Evolutionary conservation across 2,113 vertebrate species (phyloP).

Genomic region (Ovis aries): ARS-UI_Ramb_v3.0 NC_056071.1:63031001-63031500

Average conservation of each 20-base stretch:
- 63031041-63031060: conserved; percentile 75
- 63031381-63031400: not conserved
- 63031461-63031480: not conserved
- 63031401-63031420: not conserved
- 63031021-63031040: conserved; percentile 78
- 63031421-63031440: not conserved
- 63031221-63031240: conserved; percentile 52
- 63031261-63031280: not conserved
- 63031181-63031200: conserved; percentile 82
- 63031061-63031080: conserved; percentile 77
- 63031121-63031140: conserved; percentile 70
- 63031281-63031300: not conserved
- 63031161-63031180: conserved; percentile 43
- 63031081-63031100: conserved; percentile 76
- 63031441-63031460: not conserved
- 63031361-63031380: not conserved
- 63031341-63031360: not conserved
- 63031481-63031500: conserved; percentile 43
- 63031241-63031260: not conserved
- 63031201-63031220: conserved; percentile 71
- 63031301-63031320: not conserved
- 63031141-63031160: conserved; percentile 60
- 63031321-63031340: not conserved
- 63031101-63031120: conserved; percentile 68
- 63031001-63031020: conserved; percentile 78